Evolutionary conservation across 2,888 invertebrate genomes (phyloP), one percentile per base, ranked within the genome.

Genomic region (Pterostichus niger): DNA sequence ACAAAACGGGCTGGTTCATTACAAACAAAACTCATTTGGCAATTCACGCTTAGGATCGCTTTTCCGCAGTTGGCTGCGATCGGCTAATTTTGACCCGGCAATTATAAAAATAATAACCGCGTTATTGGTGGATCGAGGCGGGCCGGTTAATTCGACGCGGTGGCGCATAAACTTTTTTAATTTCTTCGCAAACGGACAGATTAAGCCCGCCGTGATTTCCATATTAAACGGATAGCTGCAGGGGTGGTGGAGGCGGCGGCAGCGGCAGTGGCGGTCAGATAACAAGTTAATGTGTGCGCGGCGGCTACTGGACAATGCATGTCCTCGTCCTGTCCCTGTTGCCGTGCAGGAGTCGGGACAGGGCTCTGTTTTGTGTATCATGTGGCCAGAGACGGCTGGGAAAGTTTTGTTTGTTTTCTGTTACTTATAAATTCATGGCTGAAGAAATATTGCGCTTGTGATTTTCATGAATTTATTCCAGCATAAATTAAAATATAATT

Each of bases 161-260:
- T 46, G 31, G 61, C 49, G 79, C 79, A 79, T 79, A 79, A 79
- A 79, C 61, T 80, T 80, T 80, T 80, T 80, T 80, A 80, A 80
- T 80, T 80, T 80, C 80, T 80, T 80, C 80, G 54, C 80, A 80
- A 80, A 80, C 80, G 68, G 64, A 54, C 68, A 80, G 80, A 80
- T 80, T 80, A 80, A 68, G 68, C 68, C 31, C 15, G 11, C 11
- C 68, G 64, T 56, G 54, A 71, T 80, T 80, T 68, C 80, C 68
- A 80, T 68, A 80, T 61, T 79, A 80, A 80, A 80, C 71, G 64
- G 76, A n/a, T 54, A 31, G 46, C 46, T n/a, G 1, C 17, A n/a
- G n/a, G n/a, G n/a, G n/a, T n/a, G 9, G 24, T 44, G 17, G 24
- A 6, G 44, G 11, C 10, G 73, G 73, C 24, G 44, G 2, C 44